phyloP scores from a whole-genome alignment of 2,113 vertebrate genomes.

The Elephas maximus region DNA sequence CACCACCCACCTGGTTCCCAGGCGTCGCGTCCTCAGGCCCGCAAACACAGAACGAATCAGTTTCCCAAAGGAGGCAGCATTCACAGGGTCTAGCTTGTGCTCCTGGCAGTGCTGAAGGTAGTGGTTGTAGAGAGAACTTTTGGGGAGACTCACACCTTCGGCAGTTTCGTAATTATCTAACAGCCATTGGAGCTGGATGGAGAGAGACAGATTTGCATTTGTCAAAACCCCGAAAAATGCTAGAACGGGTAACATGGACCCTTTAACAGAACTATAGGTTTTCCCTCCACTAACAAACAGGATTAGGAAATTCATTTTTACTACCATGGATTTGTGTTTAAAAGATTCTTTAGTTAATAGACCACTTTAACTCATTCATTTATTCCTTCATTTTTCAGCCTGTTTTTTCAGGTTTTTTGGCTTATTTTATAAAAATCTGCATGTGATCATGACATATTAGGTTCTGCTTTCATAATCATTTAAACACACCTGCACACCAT shows the following conservation, averaged over 20 bases:
- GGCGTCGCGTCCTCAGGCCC: conserved; percentile 96
- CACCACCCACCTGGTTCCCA: conserved; percentile 95
- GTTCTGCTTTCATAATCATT: background rate
- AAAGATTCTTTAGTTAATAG: background rate
- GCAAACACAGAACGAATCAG: conserved; percentile 99
- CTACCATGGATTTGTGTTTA: background rate
- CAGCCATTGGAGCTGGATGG: conserved; percentile 93
- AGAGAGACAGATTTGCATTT: background rate
- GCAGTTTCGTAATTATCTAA: conserved; percentile 98
- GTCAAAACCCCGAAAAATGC: background rate
- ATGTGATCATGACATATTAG: background rate
- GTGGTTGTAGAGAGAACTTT: conserved; percentile 98
- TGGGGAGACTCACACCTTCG: conserved; percentile 96
- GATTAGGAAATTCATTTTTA: background rate
- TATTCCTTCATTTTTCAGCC: background rate
- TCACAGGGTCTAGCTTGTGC: conserved; percentile 98
- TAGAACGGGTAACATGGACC: fast-evolving
- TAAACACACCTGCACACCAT: background rate
- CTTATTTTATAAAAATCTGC: background rate
- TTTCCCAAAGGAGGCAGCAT: conserved; percentile 98
- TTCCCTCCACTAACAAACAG: background rate
- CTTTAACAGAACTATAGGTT: fast-evolving
- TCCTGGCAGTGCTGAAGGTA: conserved; percentile 98
- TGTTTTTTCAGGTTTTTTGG: background rate
- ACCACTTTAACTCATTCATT: background rate